Conservation (phyloP, 2,113 vertebrate species). For the Pelvicachromis taeniatus region DNA sequence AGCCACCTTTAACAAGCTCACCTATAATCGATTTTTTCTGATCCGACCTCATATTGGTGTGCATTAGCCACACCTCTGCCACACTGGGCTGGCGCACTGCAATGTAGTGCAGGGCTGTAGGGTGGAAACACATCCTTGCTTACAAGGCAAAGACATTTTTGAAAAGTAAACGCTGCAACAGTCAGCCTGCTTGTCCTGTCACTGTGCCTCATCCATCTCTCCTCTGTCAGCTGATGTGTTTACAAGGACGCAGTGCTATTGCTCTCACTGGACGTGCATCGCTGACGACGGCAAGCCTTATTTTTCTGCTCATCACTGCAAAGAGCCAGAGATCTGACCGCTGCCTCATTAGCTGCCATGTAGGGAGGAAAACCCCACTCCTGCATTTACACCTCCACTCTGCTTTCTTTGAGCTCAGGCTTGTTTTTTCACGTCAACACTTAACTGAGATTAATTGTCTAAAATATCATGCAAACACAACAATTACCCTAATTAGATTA, state of each 20-base stretch:
- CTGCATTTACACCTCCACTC: background rate
- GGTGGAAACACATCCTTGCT: background rate
- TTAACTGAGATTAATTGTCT: background rate
- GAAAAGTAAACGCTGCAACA: background rate
- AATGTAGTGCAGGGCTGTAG: background rate
- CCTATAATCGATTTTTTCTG: background rate
- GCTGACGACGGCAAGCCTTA: background rate
- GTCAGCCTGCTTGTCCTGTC: background rate
- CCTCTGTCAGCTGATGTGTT: background rate
- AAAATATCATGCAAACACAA: background rate
- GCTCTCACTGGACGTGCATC: background rate
- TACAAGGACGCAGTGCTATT: background rate
- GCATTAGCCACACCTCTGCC: background rate
- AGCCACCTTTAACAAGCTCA: background rate
- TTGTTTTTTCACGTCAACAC: background rate
- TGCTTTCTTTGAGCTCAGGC: background rate
- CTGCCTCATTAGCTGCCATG: background rate
- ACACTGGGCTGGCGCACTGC: background rate
- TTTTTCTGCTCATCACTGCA: slow-evolving; percentile 13
- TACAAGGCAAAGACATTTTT: background rate
- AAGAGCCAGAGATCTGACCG: background rate
- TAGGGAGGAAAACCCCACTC: background rate
- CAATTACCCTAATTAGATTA: background rate
- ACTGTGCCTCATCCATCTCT: background rate
- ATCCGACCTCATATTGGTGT: background rate